Evolutionary conservation across 2,888 invertebrate genomes (phyloP), one percentile per base, ranked within the genome.

Genomic region (Iselma pallidipennis): DNA sequence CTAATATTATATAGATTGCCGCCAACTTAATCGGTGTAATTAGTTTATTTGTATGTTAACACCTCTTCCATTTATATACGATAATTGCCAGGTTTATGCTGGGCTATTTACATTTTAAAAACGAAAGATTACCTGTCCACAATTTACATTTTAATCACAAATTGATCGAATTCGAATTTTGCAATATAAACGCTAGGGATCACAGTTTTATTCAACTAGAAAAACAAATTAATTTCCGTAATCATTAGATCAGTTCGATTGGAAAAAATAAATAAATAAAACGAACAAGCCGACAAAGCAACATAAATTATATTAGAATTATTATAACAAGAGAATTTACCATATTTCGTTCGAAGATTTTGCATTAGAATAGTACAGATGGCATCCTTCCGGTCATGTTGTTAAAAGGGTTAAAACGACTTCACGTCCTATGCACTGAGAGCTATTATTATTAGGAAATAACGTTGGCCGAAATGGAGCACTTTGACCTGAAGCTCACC

Each of bases 381-480:
- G 54, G 49, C 50, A 54, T 56, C 59, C 56, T 59, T 55, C 51
- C 59, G 52, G 48, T 26, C 28, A 51, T 42, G 57, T 60, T 50
- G 59, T 58, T 56, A 56, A 61, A 59, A 61, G 58, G 58, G 64
- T 9, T 57, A 61, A 63, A 64, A 57, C 57, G 58, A 51, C 23
- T 51, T 42, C 61, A 61, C 58, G 61, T 61, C 58, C 65, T 53
- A 53, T 59, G 65, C 65, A 59, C n/a, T 58, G 55, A 45, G 50
- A 14, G 45, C 58, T 61, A 61, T 65, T 61, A 61, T 65, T 65
- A 59, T 61, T 61, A 61, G 65, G 56, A 59, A 56, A 59, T 65
- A 65, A 45, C 58, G 61, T 55, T 65, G 65, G 58, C 64, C 64
- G 61, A 64, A 64, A 64, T 61, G 57, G 63, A 55, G 61, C 61